These are phyloP conservation scores for Nymphalis io DNA, from an alignment of 1,140 invertebrate species.

Conservation along the genomic window DNA sequence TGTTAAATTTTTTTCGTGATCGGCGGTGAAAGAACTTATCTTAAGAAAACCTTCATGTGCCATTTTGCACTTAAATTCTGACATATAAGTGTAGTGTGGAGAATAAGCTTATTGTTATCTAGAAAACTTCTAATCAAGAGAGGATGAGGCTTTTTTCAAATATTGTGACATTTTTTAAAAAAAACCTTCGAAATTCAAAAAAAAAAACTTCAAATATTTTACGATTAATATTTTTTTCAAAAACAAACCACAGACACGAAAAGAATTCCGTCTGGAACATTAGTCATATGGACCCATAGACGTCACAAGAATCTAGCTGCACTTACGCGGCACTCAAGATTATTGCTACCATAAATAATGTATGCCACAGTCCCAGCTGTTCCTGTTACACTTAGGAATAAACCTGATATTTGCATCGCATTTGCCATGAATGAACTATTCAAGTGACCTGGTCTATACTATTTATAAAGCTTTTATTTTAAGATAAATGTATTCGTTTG, in stretches of 20 bases:
- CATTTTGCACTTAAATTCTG: no score
- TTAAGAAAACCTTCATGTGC: no score
- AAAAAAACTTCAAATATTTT: background rate
- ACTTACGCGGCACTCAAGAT: constrained; percentile 28
- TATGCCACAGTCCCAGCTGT: constrained; percentile 13
- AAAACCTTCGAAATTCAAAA: background rate
- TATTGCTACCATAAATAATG: constrained; percentile 22
- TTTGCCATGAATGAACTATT: background rate
- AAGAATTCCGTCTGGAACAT: constrained; percentile 2
- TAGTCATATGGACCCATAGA: constrained; percentile 22
- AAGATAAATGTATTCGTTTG: no score
- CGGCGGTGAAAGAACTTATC: no score
- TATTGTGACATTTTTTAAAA: no score
- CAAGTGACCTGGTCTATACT: no score
- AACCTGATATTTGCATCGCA: constrained; percentile 3
- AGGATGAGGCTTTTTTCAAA: no score
- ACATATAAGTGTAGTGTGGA: no score
- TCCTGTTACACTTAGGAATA: background rate
- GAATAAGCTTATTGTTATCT: no score
- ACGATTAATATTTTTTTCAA: background rate
- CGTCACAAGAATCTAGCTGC: constrained; percentile 15
- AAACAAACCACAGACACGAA: background rate
- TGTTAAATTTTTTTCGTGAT: no score
- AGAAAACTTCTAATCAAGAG: no score
- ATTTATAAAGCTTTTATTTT: background rate